Evolutionary conservation across 2,888 invertebrate genomes (phyloP), one percentile per base, ranked within the genome.

Genomic region (Tetragnatha montana): DNA sequence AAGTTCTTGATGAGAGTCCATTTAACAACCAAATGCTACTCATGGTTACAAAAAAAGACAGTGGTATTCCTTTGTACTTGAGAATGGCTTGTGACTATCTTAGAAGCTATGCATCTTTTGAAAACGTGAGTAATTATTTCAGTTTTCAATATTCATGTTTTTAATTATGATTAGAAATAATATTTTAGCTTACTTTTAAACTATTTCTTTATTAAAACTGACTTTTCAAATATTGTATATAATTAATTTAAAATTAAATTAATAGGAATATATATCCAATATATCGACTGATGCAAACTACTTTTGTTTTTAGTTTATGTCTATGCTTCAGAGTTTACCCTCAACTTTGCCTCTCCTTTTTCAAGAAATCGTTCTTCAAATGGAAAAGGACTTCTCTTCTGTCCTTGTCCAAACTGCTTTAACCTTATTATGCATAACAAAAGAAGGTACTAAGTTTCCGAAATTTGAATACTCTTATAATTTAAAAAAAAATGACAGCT

Each of bases 1-100:
- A 94, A 91, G 81, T 91, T 7, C 92, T 94, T 76, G 93, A 93
- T 91, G 94, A 94, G 91, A 93, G 93, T 12, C 92, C 93, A 8
- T 94, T 94, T 91, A 93, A 93, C 91, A 94, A 94, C 91, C 92
- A 94, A 93, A 92, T 94, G 93, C 93, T 93, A 88, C 85, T 93
- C 80, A 91, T 94, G 74, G 92, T 93, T 69, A 92, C 92, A 6
- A 94, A 94, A 92, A 93, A 92, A 69, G 94, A 94, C 80, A 93
- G 94, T n/a, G 92, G 91, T 81, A 92, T 92, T 47, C 94, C 94
- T 0, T 92, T 94, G 47, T 94, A 93, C 92, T 92, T 94, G 88
- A 92, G 92, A 79, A 92, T 94, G 68, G 94, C 93, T 47, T 94
- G 94, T 92, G 94, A 94, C 91, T 93, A 93, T 90, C 92, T 94